A percentile compares a stretch with the other conserved stretches of the same genome.
Conservation (phyloP, 2,888 invertebrate species). For the Spisula subtruncata region DNA sequence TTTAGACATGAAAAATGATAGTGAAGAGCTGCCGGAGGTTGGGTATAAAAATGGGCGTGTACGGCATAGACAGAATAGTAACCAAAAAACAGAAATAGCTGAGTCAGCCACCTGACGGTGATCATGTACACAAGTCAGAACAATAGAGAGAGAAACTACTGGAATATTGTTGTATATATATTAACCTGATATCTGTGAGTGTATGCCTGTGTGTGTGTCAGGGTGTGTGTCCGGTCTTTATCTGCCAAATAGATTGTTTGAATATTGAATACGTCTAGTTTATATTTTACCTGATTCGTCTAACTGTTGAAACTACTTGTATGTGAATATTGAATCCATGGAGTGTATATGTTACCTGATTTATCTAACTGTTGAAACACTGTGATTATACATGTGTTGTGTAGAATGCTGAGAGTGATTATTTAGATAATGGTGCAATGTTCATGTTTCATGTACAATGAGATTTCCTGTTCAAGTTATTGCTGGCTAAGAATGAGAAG, state of each 20-base stretch:
- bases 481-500: too few species aligned
- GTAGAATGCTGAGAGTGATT: neutral
- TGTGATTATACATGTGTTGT: neutral
- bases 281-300: neutral
- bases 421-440: neutral
- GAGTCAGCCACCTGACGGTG: slow-evolving; percentile 70
- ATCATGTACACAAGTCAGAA: slow-evolving; percentile 51
- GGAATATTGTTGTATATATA: neutral
- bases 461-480: too few species aligned
- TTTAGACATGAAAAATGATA: slow-evolving; percentile 66
- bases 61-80: slow-evolving; percentile 66
- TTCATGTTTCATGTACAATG: neutral
- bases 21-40: slow-evolving; percentile 42
- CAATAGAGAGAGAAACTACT: slow-evolving; percentile 41
- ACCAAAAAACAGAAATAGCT: slow-evolving; percentile 44
- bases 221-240: neutral
- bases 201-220: neutral
- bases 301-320: too few species aligned
- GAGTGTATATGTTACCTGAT: neutral
- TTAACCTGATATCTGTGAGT: neutral
- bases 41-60: slow-evolving; percentile 58
- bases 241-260: neutral
- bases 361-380: neutral
- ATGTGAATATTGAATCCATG: neutral
- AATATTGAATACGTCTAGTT: neutral